Percentiles rank a stretch among this genome's conserved stretches.
phyloP scores from a whole-genome alignment of 2,113 vertebrate genomes.

The Hippolais icterina region DNA sequence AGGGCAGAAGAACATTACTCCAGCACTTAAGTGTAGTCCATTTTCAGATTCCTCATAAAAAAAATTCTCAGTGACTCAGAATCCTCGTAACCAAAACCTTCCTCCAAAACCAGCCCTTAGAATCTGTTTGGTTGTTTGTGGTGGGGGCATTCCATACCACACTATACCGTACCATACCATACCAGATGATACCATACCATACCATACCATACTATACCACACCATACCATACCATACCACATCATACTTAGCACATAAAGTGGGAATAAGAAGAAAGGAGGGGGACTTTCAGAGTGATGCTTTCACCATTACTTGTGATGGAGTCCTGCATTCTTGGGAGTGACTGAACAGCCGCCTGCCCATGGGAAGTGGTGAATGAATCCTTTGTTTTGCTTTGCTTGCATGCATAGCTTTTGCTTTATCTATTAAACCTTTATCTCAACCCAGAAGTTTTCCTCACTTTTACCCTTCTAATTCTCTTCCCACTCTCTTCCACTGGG shows the following conservation, averaged over 20 bases:
- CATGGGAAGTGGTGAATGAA: background rate
- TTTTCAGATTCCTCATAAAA: background rate
- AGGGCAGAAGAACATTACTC: background rate
- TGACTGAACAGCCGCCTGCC: background rate
- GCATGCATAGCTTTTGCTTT: background rate
- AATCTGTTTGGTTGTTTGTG: background rate
- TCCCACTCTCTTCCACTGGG: background rate
- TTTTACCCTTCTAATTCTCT: background rate
- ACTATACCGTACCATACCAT: background rate
- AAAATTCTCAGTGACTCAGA: background rate
- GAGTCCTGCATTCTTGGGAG: background rate
- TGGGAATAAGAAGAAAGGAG: background rate
- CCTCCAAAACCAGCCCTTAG: background rate
- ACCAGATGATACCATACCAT: background rate
- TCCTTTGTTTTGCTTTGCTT: background rate
- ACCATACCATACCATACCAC: background rate
- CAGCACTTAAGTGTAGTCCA: background rate
- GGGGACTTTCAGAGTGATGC: background rate
- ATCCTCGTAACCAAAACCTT: background rate
- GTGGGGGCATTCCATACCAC: too few species aligned
- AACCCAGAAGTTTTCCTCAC: background rate
- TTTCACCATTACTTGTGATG: background rate
- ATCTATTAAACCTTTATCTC: background rate
- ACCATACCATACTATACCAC: background rate
- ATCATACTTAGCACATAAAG: background rate